Conservation (phyloP, 1,140 invertebrate genomes). For the Meteorus sp. region DNA sequence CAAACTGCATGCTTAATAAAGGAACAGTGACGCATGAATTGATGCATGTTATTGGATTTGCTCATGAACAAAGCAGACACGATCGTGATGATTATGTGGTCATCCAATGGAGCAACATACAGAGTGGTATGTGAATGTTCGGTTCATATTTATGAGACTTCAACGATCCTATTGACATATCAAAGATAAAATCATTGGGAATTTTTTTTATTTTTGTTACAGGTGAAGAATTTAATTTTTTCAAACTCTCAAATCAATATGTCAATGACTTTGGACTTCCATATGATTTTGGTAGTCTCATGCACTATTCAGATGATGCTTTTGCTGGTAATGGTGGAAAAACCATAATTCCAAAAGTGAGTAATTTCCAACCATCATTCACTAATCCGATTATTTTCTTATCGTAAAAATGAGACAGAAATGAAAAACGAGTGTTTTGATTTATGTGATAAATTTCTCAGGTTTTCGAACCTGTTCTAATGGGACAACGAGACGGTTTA, state of each 20-base stretch:
- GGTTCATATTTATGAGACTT: too few species aligned
- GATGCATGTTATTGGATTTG: constrained; percentile 83
- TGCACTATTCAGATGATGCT: constrained; percentile 80
- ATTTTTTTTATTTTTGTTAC: constrained; percentile 2
- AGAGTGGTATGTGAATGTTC: constrained; percentile 62
- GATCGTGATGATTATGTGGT: constrained; percentile 77
- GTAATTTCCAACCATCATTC: too few species aligned
- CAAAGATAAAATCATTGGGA: constrained; percentile 1
- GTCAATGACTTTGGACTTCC: constrained; percentile 67
- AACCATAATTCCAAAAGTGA: constrained; percentile 2
- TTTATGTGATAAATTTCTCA: constrained; percentile 37
- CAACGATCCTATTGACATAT: not conserved
- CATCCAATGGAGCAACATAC: constrained; percentile 75
- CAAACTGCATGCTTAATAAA: constrained; percentile 73
- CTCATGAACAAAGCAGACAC: constrained; percentile 82
- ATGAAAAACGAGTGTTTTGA: constrained; percentile 30
- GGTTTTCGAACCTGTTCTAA: constrained; percentile 19
- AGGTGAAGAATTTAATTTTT: constrained; percentile 71
- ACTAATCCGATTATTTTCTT: too few species aligned
- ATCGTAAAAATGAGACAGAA: too few species aligned
- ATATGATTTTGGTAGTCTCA: constrained; percentile 81
- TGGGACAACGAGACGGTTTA: constrained; percentile 73
- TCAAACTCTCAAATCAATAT: constrained; percentile 62
- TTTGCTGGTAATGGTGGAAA: constrained; percentile 74
- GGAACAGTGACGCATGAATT: constrained; percentile 83